Evolutionary conservation across 2,888 invertebrate species (phyloP).

Genomic region (Temnothorax rugatulus): DNA sequence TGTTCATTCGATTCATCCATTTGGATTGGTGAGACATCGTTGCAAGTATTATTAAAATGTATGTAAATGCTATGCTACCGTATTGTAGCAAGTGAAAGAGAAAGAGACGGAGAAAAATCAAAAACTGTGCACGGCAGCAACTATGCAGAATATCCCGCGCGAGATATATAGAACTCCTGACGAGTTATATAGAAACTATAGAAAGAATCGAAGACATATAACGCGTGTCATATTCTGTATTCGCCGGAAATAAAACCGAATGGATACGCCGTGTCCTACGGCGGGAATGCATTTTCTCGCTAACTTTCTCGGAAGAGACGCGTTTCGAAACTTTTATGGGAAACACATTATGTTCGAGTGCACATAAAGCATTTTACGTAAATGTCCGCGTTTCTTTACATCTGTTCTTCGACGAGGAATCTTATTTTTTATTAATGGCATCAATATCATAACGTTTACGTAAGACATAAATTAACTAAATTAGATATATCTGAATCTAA

Average conservation of each 20-base stretch:
- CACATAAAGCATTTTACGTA: background rate
- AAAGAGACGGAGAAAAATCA: background rate
- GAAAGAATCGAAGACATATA: conserved; percentile 25
- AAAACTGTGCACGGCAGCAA: background rate
- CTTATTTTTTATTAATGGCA: background rate
- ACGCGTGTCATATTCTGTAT: background rate
- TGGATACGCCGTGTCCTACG: conserved; percentile 21
- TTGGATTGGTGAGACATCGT: background rate
- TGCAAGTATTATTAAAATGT: conserved; percentile 22
- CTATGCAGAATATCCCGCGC: background rate
- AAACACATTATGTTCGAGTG: background rate
- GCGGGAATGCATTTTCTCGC: conserved; percentile 19
- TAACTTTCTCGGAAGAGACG: conserved; percentile 13
- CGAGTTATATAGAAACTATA: background rate
- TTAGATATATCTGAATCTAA: background rate
- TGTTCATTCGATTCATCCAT: background rate
- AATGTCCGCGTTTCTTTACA: background rate
- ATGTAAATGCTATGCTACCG: conserved; percentile 30
- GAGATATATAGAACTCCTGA: background rate
- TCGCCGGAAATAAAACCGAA: conserved; percentile 25
- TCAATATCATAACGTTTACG: too few relatives aligned
- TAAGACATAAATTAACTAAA: background rate
- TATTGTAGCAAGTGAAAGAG: background rate
- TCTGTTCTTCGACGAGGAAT: background rate
- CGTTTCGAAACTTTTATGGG: background rate